Percentiles rank a stretch among this genome's conserved stretches.
These are phyloP conservation scores for Ctena decussata DNA, from an alignment of 2,888 invertebrate species.

Conservation along the genomic window DNA sequence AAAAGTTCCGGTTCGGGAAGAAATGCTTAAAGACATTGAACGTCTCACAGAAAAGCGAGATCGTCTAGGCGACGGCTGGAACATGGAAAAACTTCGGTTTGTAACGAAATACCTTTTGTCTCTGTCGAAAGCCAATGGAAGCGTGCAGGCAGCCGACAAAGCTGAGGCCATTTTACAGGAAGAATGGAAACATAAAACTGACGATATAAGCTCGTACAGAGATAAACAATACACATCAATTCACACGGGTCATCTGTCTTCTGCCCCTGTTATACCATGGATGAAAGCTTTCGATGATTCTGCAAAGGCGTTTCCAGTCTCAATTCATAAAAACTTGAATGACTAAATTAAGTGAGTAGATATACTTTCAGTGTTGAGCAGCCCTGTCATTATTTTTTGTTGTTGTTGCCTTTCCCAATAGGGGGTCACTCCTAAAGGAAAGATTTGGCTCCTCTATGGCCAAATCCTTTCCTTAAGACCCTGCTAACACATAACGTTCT, in stretches of 20 bases:
- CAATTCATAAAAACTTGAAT: no score
- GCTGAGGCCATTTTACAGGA: neutral
- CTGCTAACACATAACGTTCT: no score
- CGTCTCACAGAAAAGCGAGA: neutral
- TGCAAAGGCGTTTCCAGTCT: no score
- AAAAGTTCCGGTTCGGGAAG: neutral
- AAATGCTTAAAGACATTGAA: neutral
- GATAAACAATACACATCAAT: slow-evolving; percentile 22
- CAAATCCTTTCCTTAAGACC: no score
- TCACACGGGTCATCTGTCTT: slow-evolving; percentile 8
- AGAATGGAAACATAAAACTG: neutral
- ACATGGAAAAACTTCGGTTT: neutral
- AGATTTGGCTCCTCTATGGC: no score
- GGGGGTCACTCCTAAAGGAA: no score
- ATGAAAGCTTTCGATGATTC: slow-evolving; percentile 22
- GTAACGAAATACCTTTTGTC: neutral
- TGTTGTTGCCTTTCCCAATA: no score
- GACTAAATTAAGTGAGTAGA: no score
- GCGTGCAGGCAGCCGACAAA: neutral
- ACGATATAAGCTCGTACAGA: slow-evolving; percentile 22
- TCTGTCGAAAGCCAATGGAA: neutral
- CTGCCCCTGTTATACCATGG: slow-evolving; percentile 14
- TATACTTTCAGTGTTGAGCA: no score
- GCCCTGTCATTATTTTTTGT: no score
- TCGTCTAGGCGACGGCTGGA: neutral